These are phyloP conservation scores for Cynocephalus volans DNA, from an alignment of 2,113 vertebrate genomes.

Conservation along the genomic window DNA sequence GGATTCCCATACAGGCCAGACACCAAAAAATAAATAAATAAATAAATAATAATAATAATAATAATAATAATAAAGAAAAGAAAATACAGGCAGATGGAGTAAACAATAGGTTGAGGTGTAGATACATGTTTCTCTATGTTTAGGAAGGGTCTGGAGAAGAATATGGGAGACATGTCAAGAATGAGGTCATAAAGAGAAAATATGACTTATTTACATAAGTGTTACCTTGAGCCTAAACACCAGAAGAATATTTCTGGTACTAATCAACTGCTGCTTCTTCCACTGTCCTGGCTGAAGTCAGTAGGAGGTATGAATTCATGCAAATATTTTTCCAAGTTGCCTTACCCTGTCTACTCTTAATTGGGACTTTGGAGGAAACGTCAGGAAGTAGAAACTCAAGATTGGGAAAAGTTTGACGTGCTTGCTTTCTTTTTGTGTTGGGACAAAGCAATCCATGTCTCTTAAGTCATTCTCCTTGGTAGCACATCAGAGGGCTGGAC, in stretches of 20 bases:
- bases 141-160: not conserved
- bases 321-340: not conserved
- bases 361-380: not conserved
- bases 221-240: not conserved
- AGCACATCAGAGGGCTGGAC: not conserved
- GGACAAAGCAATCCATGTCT: not conserved
- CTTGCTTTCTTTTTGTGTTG: not conserved
- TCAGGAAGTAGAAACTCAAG: not conserved
- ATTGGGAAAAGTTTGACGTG: not conserved
- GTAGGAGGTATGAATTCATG: not conserved
- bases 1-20: no score
- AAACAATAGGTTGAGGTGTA: not conserved
- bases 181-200: not conserved
- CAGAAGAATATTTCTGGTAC: not conserved
- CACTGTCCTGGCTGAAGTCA: not conserved
- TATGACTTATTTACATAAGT: not conserved
- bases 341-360: not conserved
- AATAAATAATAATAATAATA: no score
- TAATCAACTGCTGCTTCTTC: not conserved
- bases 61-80: no score
- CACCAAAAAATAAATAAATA: no score
- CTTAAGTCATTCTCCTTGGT: not conserved
- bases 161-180: conserved; percentile 4
- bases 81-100: not conserved
- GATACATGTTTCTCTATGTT: not conserved